Evolutionary conservation across 2,888 invertebrate species (phyloP), one percentile per base, ranked within the genome.

Genomic region (Scaptomyza caliginosa): DNA sequence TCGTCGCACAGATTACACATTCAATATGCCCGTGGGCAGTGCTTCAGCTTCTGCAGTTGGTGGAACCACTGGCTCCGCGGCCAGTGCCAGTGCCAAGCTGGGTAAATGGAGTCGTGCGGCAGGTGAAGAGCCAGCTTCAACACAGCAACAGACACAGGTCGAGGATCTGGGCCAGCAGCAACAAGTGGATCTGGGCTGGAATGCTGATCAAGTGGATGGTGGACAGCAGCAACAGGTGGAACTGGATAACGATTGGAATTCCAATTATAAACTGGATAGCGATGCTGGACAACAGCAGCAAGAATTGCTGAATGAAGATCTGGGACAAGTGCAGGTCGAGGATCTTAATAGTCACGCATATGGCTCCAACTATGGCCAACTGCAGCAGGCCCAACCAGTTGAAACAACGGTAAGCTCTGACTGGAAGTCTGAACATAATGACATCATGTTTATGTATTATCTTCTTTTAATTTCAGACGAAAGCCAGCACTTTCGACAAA

Each of bases 401-500:
- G 34, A 55, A 7, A 28, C 70, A 10, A 80, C 71, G 54, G 88
- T 88, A 59, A 67, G 54, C 24, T 8, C 5, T 5, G 2, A n/a
- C 30, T 4, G n/a, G n/a, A 28, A 13, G 7, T 32, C 5, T 32
- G 13, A 13, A 32, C 6, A 13, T 13, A 32, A 13, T 1, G 7
- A 32, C 3, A 13, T 13, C 13, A 13, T 1, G 7, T 13, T 1
- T 32, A 32, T 13, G 1, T 32, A 13, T 34, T 16, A 1, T 2
- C 0, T 4, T 28, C 46, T 7, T 30, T 30, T 11, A 81, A 65
- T 73, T 88, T 2, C 76, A 84, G 39, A 60, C 82, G 2, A 66
- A 77, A 28, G 67, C 85, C n/a, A 64, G 79, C 23, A 74, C 87
- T 3, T 60, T 89, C 21, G 57, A 68, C 1, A 89, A 86, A 42